Evolutionary conservation across 2,797 vertebrate genomes (phyloP), one percentile per base, ranked within the genome.

Genomic region (Crocodylus rhombifer): DNA sequence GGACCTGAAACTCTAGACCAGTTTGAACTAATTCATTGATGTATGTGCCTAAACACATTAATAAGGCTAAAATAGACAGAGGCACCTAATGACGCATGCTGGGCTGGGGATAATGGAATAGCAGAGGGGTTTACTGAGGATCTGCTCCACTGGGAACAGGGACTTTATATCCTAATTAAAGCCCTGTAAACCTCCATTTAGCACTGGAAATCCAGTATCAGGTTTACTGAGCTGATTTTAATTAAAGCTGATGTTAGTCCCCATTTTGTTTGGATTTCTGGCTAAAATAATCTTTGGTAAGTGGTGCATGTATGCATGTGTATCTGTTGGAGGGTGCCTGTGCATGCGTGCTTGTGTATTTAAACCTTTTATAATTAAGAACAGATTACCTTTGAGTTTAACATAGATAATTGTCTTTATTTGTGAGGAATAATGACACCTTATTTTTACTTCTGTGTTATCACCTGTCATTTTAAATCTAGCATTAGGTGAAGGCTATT

Each of bases 1-100:
- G 92, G 36, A 79, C 84, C 65, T 94, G 96, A 98, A 98, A 98
- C 97, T 97, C 91, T 96, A 97, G 69, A 91, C 58, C 8, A 74
- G 33, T 94, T 96, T 92, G 97, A 88, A 94, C 95, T 98, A 97
- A 97, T 97, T 97, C 95, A 92, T 97, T 98, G 98, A 98, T 98
- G 97, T 98, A 98, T 98, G 97, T 97, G 97, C 97, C 97, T 98
- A 98, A 98, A 98, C 97, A 97, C 98, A 98, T 98, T 98, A 98
- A 98, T 98, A 98, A 97, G 97, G 97, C 97, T 98, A 98, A 98
- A 98, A 98, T 96, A 98, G 97, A 97, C 97, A 98, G 98, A 98
- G 97, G 97, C 97, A 97, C 95, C 94, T 95, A 94, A 95, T 98
- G 98, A 98, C 97, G 97, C 97, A 98, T 95, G 97, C 87, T 92